Base-by-base conservation (phyloP, 2,797 vertebrate species). In the Sebastes flavidus region DNA sequence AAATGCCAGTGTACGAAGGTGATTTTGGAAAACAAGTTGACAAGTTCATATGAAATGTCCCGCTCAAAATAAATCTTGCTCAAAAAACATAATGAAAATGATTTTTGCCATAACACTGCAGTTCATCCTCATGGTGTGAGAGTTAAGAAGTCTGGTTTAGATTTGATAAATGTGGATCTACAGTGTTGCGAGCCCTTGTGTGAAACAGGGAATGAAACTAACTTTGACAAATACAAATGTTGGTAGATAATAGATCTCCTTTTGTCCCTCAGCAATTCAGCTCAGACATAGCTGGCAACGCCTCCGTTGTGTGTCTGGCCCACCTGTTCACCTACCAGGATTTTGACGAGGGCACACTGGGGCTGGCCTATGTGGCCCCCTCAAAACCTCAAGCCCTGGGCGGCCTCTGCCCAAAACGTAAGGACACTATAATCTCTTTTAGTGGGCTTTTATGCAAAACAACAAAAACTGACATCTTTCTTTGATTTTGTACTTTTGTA, bases 261-360 rank as follows among this genome's bases (percentile, higher is more conserved):
- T 80, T 6, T 78, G 8, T 86, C 59, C 76, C 68, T 54, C 87
- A 99, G 99, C 98, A 99, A 98, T 99, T 99, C 86, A 99, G 98
- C 89, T 95, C 91, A 34, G 99, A 99, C 92, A 97, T 99, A 67
- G 97, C 98, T 3, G 96, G 97, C 59, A 98, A 97, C 62, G 98
- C 98, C 42, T 97, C 98, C 72, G 88, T 87, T 0, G 99, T 98
- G 85, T 99, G 99, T 92, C 96, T 99, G 77, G 99, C 98, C 58
- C 99, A 99, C 90, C 97, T 99, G 68, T 99, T 99, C 94, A 99
- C 99, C 0, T 99, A 99, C 88, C 99, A 99, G 93, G 98, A 99
- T 89, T 99, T 99, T 88, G 98, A 98, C 60, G 97, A 99, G 94
- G 99, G 99, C 63, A 99, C 98, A 0, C 95, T 99, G 78, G 99